phyloP scores from a whole-genome alignment of 2,113 vertebrate species.

The Argyrosomus japonicus region DNA sequence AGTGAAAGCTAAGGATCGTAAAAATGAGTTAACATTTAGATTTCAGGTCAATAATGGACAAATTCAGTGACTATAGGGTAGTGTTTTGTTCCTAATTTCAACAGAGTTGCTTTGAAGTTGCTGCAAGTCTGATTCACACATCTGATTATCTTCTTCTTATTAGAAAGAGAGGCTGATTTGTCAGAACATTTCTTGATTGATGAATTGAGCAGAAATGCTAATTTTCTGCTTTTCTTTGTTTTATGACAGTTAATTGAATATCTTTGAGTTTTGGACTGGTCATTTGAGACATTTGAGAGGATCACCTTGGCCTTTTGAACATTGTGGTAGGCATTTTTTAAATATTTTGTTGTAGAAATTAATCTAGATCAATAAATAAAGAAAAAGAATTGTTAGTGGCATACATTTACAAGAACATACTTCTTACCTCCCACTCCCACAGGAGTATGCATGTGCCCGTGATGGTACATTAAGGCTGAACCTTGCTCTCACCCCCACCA shows the following conservation, averaged over 20 bases:
- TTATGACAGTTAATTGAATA: neutral
- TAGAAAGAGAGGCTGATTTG: neutral
- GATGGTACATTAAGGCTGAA: slow-evolving; percentile 62
- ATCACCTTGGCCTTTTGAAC: neutral
- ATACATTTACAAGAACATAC: too few relatives aligned
- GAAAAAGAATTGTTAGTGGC: neutral
- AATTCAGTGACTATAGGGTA: neutral
- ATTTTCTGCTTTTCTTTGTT: neutral
- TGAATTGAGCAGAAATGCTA: neutral
- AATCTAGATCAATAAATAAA: neutral
- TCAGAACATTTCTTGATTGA: neutral
- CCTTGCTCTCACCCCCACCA: slow-evolving; percentile 44
- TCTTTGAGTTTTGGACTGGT: neutral
- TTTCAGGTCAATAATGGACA: too few relatives aligned
- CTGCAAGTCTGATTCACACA: neutral
- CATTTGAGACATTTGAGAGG: neutral
- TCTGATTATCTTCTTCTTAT: neutral
- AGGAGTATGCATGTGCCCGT: slow-evolving; percentile 10
- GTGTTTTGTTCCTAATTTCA: neutral
- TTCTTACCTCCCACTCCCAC: too few relatives aligned
- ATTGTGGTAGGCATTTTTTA: neutral
- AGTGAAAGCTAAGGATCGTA: neutral
- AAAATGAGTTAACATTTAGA: too few relatives aligned
- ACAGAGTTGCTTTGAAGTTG: neutral
- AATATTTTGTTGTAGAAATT: neutral